Evolutionary conservation across 2,888 invertebrate genomes (phyloP).

Genomic region (Tachina fera): DNA sequence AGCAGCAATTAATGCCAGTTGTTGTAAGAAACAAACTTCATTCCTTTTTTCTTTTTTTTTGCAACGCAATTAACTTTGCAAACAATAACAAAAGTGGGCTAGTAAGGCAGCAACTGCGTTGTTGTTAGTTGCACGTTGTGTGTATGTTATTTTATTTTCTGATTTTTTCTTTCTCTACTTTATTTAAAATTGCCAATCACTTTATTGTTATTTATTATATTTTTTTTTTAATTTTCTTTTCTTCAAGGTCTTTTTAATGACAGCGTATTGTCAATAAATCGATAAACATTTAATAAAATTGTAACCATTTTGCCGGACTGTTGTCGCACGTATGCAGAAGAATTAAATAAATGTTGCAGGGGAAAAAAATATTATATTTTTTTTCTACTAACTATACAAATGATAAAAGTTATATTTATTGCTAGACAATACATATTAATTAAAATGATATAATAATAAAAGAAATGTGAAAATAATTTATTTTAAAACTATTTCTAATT

Average conservation of each 20-base stretch:
- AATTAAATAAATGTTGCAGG: neutral
- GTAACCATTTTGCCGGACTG: conserved; percentile 8
- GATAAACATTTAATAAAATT: conserved; percentile 51
- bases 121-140: neutral
- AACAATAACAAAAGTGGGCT: conserved; percentile 43
- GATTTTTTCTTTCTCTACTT: neutral
- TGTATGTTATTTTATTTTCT: neutral
- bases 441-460: neutral
- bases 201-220: neutral
- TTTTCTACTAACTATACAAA: too few relatives aligned
- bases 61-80: conserved; percentile 24
- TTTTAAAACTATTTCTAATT: neutral
- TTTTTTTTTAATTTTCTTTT: neutral
- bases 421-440: neutral
- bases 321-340: neutral
- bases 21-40: neutral
- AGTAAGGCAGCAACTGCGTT: conserved; percentile 13
- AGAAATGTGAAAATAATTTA: neutral
- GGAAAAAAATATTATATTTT: neutral
- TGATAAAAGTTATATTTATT: neutral
- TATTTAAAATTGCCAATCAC: conserved; percentile 29
- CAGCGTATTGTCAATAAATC: conserved; percentile 56
- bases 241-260: conserved; percentile 57
- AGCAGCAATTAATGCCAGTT: conserved; percentile 36
- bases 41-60: neutral